Base-by-base conservation (phyloP, 2,113 vertebrate genomes). In the Galemys pyrenaicus region DNA sequence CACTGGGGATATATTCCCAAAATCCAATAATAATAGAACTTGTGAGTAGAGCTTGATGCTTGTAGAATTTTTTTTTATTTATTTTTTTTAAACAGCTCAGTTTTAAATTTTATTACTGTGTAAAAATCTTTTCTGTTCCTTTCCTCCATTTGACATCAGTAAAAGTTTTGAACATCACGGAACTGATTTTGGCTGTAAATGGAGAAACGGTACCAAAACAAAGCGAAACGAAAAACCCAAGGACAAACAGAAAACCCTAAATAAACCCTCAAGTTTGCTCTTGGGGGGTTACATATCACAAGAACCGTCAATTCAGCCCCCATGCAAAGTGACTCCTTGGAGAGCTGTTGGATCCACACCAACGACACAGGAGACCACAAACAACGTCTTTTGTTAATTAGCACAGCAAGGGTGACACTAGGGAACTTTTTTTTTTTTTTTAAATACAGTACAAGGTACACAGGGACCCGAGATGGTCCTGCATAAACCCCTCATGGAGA, bases 401-500 rank as follows among this genome's bases (percentile, higher is more conserved):
- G 99, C 99, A 99, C 99, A 98, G 99, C 99, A 99, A 99, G 99
- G 98, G 98, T 98, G 99, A 99, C 98, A 99, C 98, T 98, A 98
- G 99, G 98, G 99, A 99, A 99, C 98, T 99, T 98, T 98, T n/a
- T n/a, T n/a, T n/a, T n/a, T n/a, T n/a, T n/a, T 98, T 98, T 98
- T 98, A 97, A 98, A 98, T 98, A 98, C 99, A 99, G 99, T 99
- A 99, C 99, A 98, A 98, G 98, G 98, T 98, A 98, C 98, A 98
- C 98, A 97, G 98, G 98, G 98, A 98, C 97, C 94, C 94, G 88
- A 93, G 96, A 98, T 97, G 98, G 98, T 98, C 98, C 98, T 93
- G 97, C 92, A 98, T 98, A 97, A 95, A 98, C 99, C 98, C 97
- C 98, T 97, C 97, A 97, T 98, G 98, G 99, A 98, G 98, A 98